Evolutionary conservation across 2,888 invertebrate species (phyloP).

Genomic region (Gastracanthus pulcherrimus): DNA sequence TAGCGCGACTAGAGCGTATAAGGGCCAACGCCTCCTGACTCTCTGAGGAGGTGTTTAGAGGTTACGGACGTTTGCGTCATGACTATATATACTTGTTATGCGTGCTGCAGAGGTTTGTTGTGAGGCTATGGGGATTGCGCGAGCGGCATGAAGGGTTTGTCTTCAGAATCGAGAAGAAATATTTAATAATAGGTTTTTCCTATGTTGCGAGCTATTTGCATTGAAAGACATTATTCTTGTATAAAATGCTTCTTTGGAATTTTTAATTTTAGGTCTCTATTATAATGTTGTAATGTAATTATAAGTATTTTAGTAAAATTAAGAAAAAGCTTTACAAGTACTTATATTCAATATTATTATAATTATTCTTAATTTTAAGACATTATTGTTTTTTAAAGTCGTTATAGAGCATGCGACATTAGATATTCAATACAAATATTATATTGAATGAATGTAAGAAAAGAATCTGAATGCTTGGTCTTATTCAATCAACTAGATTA

Average conservation of each 20-base stretch:
- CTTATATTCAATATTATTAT: too few relatives aligned
- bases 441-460: neutral
- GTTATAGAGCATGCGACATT: too few relatives aligned
- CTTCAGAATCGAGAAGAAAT: too few relatives aligned
- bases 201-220: neutral
- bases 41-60: constrained; percentile 30
- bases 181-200: constrained; percentile 35
- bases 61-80: constrained; percentile 60
- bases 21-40: neutral
- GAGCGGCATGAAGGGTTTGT: too few relatives aligned
- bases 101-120: constrained; percentile 54
- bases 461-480: neutral
- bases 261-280: too few relatives aligned
- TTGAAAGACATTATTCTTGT: neutral
- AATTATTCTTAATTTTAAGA: too few relatives aligned
- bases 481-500: constrained; percentile 13
- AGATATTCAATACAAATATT: neutral
- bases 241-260: neutral
- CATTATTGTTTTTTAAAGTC: too few relatives aligned
- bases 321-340: too few relatives aligned
- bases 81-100: neutral
- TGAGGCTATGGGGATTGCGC: neutral
- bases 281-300: too few relatives aligned
- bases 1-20: too few relatives aligned
- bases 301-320: too few relatives aligned